Base-by-base conservation (phyloP, 1,140 invertebrate genomes). In the Drosophila pseudoananassae region DNA sequence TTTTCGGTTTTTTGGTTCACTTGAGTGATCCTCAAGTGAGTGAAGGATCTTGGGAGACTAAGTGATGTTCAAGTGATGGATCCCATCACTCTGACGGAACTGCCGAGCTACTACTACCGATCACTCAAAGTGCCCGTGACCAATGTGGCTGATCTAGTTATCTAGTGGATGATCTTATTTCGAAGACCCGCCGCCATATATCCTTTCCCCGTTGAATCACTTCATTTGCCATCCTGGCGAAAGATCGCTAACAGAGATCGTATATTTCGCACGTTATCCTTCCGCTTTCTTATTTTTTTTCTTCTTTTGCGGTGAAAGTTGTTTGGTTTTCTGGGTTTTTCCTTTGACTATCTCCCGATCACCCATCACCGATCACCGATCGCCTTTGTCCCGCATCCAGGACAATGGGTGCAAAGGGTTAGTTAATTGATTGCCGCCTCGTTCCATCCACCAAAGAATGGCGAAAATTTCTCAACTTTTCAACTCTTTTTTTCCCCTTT, bases 391-490 rank as follows among this genome's bases (percentile, higher is more conserved):
- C 46, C 15, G 12, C 14, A 12, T 17, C 15, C 31, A 14, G 31
- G n/a, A 25, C 9, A 56, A 76, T 38, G 61, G 55, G 31, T 40
- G 43, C 20, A 46, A 59, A 43, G 58, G 76, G 81, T 77, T 68
- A 79, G 55, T 80, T 84, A 80, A 83, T 85, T 85, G 72, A 85
- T 83, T 82, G 68, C 63, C 56, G 68, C 63, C 56, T 50, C 55
- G 68, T 43, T 52, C 55, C 57, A 57, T 54, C 49, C 51, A 55
- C 59, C 23, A 20, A 36, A 36, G 20, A 36, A 50, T 55, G 36
- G 59, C 49, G 70, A 76, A 20, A 46, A 79, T 76, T 73, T 76
- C 72, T 81, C 73, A 85, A 85, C 53, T 80, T 87, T 87, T 85
- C 77, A 87, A 87, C 81, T 84, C 82, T 84, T 84, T 84, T 73